Conservation (phyloP, 2,888 invertebrate species). For the Adineta ricciae region DNA sequence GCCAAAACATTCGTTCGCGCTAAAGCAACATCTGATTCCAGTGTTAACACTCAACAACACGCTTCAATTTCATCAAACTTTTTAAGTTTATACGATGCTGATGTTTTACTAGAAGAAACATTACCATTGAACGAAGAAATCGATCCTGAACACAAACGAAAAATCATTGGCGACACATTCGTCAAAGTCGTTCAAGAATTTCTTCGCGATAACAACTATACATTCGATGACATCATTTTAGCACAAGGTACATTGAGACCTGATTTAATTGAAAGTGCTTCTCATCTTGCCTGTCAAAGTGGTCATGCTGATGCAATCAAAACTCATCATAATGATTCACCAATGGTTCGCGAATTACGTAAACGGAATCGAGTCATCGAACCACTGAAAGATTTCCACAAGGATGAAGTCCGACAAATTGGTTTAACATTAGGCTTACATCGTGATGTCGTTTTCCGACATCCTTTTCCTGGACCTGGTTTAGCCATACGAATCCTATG, state of each 20-base stretch:
- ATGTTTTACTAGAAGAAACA: conserved; percentile 45
- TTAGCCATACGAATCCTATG: conserved; percentile 89
- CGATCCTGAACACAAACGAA: conserved; percentile 90
- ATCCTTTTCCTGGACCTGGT: conserved; percentile 94
- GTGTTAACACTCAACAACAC: conserved; percentile 46
- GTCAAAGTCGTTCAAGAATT: conserved; percentile 58
- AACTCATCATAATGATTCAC: conserved; percentile 98
- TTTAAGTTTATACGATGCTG: conserved; percentile 14
- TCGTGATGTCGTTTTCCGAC: conserved; percentile 73
- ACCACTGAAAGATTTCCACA: conserved; percentile 96
- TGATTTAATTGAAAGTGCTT: conserved; percentile 21
- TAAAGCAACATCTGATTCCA: background rate
- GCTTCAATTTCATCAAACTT: background rate
- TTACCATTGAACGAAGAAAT: conserved; percentile 62
- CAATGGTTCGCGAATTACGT: conserved; percentile 70
- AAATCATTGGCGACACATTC: conserved; percentile 97
- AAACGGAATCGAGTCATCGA: conserved; percentile 76
- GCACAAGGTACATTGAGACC: conserved; percentile 72
- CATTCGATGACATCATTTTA: conserved; percentile 17
- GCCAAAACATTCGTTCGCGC: background rate
- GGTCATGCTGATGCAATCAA: conserved; percentile 56
- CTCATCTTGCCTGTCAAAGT: conserved; percentile 7
- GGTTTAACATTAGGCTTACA: conserved; percentile 82
- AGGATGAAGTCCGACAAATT: conserved; percentile 83
- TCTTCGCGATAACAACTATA: background rate